phyloP scores from a whole-genome alignment of 2,797 vertebrate species.

The Ibycter americanus region DNA sequence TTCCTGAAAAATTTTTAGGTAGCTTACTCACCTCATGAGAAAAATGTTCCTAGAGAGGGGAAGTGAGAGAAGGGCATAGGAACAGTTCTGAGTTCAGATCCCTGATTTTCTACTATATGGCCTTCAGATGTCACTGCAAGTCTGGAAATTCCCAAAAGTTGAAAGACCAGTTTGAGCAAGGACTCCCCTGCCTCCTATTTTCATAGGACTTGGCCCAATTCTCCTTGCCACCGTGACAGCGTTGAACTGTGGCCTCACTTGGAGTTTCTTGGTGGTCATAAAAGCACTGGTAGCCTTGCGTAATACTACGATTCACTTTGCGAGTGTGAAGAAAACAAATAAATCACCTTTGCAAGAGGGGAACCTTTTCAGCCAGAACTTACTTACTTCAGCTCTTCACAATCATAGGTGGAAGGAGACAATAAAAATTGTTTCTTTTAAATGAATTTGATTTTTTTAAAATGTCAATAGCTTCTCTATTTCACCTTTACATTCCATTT shows the following conservation, averaged over 20 bases:
- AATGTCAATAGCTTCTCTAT: background rate
- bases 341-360: background rate
- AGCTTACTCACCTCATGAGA: background rate
- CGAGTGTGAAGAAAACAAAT: background rate
- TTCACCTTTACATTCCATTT: background rate
- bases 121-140: conserved; percentile 67
- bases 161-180: background rate
- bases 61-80: background rate
- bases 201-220: background rate
- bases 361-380: background rate
- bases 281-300: background rate
- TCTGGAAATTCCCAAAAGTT: background rate
- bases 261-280: background rate
- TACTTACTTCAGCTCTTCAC: background rate
- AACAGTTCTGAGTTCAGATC: background rate
- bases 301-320: background rate
- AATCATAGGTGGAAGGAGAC: background rate
- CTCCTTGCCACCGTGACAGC: background rate
- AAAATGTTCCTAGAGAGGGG: background rate
- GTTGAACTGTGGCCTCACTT: background rate
- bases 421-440: background rate
- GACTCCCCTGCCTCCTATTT: background rate
- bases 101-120: background rate
- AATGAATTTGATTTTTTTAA: background rate
- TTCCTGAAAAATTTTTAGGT: background rate